Evolutionary conservation across 2,888 invertebrate genomes (phyloP), one percentile per base, ranked within the genome.

Genomic region (Drosophila algonquin): DNA sequence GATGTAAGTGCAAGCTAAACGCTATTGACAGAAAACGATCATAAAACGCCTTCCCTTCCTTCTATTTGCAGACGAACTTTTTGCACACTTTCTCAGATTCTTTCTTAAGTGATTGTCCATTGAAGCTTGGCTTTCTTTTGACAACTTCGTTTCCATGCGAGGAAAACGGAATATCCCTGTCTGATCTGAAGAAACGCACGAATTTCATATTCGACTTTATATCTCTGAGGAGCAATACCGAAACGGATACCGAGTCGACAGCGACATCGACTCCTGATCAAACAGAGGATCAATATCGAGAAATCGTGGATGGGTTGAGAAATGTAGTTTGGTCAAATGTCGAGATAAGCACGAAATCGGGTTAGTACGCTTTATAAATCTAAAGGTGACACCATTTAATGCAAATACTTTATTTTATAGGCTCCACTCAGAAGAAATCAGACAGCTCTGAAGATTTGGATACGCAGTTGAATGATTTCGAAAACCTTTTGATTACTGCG

Each of bases 391-490:
- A 35, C 40, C 8, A 12, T 21, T n/a, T 1, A 16, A 18, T 55
- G 2, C 10, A 40, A 32, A 9, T 18, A 12, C 3, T 9, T 18
- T 21, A 48, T 7, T 4, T 51, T 16, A 3, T 10, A 76, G 72
- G 54, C 61, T 60, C 67, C 18, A 62, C 50, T 5, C 48, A 60
- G 8, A 57, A 59, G 0, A 58, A 58, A 0, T 47, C 64, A 16
- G 69, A 73, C 1, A 71, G 54, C 30, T 21, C 70, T 4, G 84
- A 83, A 1, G 81, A 83, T 9, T 30, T 83, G 45, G 83, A 83
- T 56, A 76, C 35, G n/a, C 78, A 83, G 44, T 24, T 83, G 2
- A 84, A 79, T 67, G 84, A 83, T 64, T 83, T 83, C 68, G 83
- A 83, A 52, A 83, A 87, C 6, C 56, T 83, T 21, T 62, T 83